Evolutionary conservation across 2,113 vertebrate genomes (phyloP).

Genomic region (Ifrita kowaldi): DNA sequence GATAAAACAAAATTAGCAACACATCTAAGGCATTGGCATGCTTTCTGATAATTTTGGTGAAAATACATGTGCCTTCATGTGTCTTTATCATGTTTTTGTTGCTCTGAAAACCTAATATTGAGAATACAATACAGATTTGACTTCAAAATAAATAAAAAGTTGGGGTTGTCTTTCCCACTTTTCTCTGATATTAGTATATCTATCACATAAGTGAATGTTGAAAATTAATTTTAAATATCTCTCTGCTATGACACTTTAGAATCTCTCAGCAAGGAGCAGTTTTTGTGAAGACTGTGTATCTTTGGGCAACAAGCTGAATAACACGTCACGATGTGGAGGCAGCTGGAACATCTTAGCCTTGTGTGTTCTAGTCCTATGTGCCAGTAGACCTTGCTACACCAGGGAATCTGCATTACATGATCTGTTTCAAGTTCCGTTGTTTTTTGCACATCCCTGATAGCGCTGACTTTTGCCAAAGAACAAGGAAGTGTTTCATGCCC

Average conservation of each 20-base stretch:
- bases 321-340: background rate
- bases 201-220: background rate
- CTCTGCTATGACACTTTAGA: background rate
- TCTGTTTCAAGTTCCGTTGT: background rate
- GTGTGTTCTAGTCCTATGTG: accelerated
- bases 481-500: background rate
- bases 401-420: background rate
- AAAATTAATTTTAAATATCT: background rate
- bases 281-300: background rate
- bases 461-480: background rate
- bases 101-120: background rate
- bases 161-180: background rate
- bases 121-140: background rate
- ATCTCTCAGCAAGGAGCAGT: background rate
- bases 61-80: background rate
- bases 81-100: background rate
- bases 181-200: background rate
- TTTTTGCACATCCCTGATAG: background rate
- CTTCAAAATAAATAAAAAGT: background rate
- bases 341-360: background rate
- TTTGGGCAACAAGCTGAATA: background rate
- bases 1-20: background rate
- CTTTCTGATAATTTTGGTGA: background rate
- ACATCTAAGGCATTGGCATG: background rate
- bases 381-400: background rate